Base-by-base conservation (phyloP, 2,888 invertebrate genomes). In the Octonoba sinensis region DNA sequence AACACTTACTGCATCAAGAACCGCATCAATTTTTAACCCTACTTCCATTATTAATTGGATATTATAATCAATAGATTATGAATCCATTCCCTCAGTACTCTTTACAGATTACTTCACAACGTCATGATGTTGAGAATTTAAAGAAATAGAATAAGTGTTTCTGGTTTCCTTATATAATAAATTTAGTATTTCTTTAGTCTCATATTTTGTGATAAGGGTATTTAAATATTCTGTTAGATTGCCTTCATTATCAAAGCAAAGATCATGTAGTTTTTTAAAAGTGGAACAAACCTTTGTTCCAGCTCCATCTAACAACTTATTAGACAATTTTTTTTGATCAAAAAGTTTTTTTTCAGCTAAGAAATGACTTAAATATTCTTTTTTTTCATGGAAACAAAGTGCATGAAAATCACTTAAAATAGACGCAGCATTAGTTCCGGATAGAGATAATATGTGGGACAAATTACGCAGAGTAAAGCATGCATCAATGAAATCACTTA, bases 31-130 rank as follows among this genome's bases (percentile, higher is more conserved):
- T 20, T 57, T 57, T 57, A 57, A 57, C 20, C 57, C 57, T 57
- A 18, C 3, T 57, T 57, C 20, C 57, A 57, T 4, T 18, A 16
- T 57, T 18, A 18, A 57, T 57, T 57, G 57, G 3, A 57, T 57
- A 57, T 57, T 57, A 20, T 57, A 57, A 4, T 57, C 57, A 57
- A 57, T 57, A 57, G 57, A 57, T 57, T 57, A 47, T 66, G 47
- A 18, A 66, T 11, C 49, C 66, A 66, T 66, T 66, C 66, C 66
- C 16, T 66, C 66, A 66, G 3, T 2, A n/a, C 22, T 66, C 66
- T 49, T 66, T 18, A 47, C 49, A 66, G 47, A 66, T 47, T 51
- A 66, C 24, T 66, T 49, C 49, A 66, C 1, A 66, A 66, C n/a
- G n/a, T n/a, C n/a, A n/a, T n/a, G n/a, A n/a, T n/a, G n/a, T n/a